Evolutionary conservation across 1,140 invertebrate species (phyloP), one percentile per base, ranked within the genome.

Genomic region (Protaetia brevitarsis): DNA sequence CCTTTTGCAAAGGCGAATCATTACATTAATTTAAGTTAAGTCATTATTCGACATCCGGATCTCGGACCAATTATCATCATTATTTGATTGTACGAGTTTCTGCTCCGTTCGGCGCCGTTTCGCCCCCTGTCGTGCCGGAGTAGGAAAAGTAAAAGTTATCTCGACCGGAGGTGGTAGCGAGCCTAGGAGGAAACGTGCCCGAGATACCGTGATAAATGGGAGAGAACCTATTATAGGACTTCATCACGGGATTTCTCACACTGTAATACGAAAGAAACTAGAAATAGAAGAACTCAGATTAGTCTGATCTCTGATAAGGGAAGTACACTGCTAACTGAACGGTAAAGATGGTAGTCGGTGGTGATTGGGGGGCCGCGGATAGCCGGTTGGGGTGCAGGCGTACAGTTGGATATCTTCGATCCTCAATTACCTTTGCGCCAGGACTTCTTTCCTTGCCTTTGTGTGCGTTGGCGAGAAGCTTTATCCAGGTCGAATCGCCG

Each of bases 191-290:
- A 71, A 71, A 74, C 71, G 72, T 74, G 72, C 72, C 69, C 71
- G 70, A 74, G 71, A 74, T 72, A 71, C 71, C 67, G 73, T 72
- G 73, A 74, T 74, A 74, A 73, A 74, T 74, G 68, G 65, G 66
- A 65, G 58, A 34, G 67, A 67, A 70, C 63, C 71, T 72, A 72
- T 72, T 72, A 72, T 67, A 62, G 69, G 68, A 74, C 72, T 72
- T 71, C 72, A 69, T 71, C 68, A 66, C 70, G 37, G 67, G 64
- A 65, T 71, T 67, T 68, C 61, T 65, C 67, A 62, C 65, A 65
- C 66, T 66, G 36, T 72, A 72, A 72, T 70, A 68, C 67, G 69
- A 69, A 71, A 71, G 69, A 72, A 72, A 72, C 69, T 72, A 71
- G 66, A 71, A 72, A 72, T 72, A 71, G 69, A 72, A 67, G 64